Evolutionary conservation across 2,888 invertebrate genomes (phyloP).

Genomic region (Drosophila pseudotalamancana): DNA sequence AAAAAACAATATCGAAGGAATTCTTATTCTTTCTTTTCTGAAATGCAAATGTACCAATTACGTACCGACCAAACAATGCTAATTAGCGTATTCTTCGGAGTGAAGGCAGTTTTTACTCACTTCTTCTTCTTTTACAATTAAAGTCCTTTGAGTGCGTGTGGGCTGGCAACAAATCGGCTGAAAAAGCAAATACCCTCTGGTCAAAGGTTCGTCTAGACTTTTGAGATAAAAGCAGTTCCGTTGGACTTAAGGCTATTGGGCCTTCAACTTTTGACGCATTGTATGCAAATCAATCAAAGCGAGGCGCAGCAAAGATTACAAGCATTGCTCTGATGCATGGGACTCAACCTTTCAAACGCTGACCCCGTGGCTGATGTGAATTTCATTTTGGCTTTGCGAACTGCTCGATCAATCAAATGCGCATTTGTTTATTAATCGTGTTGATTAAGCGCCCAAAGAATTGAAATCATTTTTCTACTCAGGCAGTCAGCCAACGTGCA

Average conservation of each 20-base stretch:
- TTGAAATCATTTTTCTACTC: constrained; percentile 29
- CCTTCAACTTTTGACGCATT: constrained; percentile 19
- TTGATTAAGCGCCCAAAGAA: constrained; percentile 52
- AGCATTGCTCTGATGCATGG: constrained; percentile 8
- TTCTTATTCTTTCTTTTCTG: no score
- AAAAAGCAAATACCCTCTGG: background rate
- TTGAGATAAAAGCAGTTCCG: constrained; percentile 2
- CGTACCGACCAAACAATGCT: background rate
- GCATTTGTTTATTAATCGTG: constrained; percentile 63
- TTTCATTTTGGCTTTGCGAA: constrained; percentile 26
- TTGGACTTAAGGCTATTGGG: background rate
- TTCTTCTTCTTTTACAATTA: background rate
- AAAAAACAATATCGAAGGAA: no score
- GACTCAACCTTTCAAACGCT: constrained; percentile 3
- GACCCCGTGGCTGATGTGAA: constrained; percentile 7
- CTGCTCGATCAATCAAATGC: constrained; percentile 63
- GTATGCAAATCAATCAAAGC: constrained; percentile 65
- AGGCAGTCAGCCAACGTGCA: background rate
- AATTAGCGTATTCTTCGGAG: background rate
- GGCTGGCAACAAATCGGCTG: background rate
- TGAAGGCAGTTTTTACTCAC: background rate
- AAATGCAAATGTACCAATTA: background rate
- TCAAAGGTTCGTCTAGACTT: constrained; percentile 41
- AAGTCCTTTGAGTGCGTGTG: constrained; percentile 3
- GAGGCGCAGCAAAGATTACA: background rate